Evolutionary conservation across 2,888 invertebrate genomes (phyloP), one percentile per base, ranked within the genome.

Genomic region (Hydriomena furcata): DNA sequence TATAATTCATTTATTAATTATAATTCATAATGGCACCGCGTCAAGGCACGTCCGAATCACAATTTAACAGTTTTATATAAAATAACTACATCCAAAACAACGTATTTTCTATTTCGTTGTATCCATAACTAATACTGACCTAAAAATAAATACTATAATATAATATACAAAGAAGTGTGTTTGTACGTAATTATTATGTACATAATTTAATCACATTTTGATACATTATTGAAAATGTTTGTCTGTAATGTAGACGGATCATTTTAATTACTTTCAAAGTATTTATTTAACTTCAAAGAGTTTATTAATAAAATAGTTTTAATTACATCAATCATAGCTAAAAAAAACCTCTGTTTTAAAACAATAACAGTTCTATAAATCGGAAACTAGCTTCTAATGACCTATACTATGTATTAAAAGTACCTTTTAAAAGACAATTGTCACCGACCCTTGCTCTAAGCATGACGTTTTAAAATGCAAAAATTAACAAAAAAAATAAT

Each of bases 11-110:
- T 5, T 23, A 23, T 23, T 23, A 17, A 17, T 3, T 17, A 4
- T 17, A 79, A 79, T 78, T 75, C 72, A 54, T 71, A 79, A 87
- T 88, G 87, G 87, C 87, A 88, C 86, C 85, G 70, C 66, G 55
- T 55, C 65, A 86, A 86, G 86, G 86, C 86, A 86, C 87, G 66
- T 72, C 64, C 69, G 67, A 66, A 73, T 73, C 76, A 73, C 67
- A 55, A 59, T 60, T 62, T 60, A 61, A 57, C 60, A 42, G 27
- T 32, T 35, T 35, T 31, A 35, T 12, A 30, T 34, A 20, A 43
- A 58, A 64, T 57, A 67, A 46, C 54, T 77, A 74, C 71, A 73
- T 74, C 75, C 68, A 70, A 41, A 58, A 35, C 20, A 30, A 36
- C 38, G 7, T 30, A 35, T 41, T 34, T n/a, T 32, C 51, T 43